These are phyloP conservation scores for Drosophila subquinaria DNA, from an alignment of 2,888 invertebrate species.

Conservation along the genomic window DNA sequence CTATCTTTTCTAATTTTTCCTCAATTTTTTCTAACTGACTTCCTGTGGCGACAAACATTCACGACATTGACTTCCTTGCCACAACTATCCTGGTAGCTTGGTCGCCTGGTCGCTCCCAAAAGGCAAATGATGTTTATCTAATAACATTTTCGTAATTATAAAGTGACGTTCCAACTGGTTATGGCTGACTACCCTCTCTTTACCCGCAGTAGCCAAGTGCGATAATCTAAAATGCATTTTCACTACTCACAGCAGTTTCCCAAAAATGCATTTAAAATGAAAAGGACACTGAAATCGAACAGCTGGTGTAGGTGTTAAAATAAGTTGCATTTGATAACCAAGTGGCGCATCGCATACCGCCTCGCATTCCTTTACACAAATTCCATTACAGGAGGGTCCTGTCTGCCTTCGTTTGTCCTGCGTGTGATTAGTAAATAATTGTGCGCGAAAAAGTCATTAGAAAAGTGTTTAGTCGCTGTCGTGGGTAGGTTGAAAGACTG, in stretches of 20 bases:
- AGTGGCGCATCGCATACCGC: constrained; percentile 62
- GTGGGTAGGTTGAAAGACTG: constrained; percentile 5
- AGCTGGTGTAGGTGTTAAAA: constrained; percentile 78
- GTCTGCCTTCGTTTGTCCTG: constrained; percentile 45
- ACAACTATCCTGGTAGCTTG: constrained; percentile 65
- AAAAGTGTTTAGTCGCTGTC: constrained; percentile 64
- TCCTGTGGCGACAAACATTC: constrained; percentile 65
- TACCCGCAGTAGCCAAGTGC: constrained; percentile 48
- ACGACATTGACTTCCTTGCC: constrained; percentile 56
- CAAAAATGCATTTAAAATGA: constrained; percentile 15
- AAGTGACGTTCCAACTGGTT: constrained; percentile 69
- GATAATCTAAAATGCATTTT: constrained; percentile 79
- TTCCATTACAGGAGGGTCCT: constrained; percentile 22
- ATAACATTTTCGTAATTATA: constrained; percentile 71
- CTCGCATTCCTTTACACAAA: constrained; percentile 64
- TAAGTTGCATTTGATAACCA: constrained; percentile 62
- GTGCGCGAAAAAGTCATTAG: constrained; percentile 73
- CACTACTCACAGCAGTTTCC: constrained; percentile 52
- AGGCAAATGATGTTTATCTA: constrained; percentile 72
- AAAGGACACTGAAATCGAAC: constrained; percentile 37
- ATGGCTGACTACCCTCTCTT: constrained; percentile 59
- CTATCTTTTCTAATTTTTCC: background rate
- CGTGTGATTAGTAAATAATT: constrained; percentile 79
- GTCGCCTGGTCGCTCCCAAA: constrained; percentile 12
- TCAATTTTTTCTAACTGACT: constrained; percentile 48